Evolutionary conservation across 2,888 invertebrate genomes (phyloP).

Genomic region (Carterocephalus palaemon): DNA sequence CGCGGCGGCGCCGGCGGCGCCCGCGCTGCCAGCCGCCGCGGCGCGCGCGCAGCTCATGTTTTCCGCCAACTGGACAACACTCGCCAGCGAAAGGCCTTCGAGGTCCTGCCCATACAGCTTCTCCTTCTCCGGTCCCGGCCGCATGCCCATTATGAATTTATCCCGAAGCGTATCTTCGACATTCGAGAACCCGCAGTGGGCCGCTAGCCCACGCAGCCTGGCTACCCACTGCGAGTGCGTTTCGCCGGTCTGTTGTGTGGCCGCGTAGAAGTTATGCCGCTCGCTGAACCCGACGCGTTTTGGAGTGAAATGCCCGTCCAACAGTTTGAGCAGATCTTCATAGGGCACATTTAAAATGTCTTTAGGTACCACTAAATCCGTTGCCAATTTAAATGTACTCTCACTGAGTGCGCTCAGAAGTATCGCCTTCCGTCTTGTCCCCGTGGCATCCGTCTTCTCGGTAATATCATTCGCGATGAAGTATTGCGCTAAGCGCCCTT

Average conservation of each 20-base stretch:
- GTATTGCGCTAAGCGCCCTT: too few species aligned
- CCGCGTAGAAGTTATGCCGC: slow-evolving; percentile 1
- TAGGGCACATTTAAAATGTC: not conserved
- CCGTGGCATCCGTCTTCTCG: too few species aligned
- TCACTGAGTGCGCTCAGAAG: slow-evolving; percentile 30
- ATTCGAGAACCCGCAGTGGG: too few species aligned
- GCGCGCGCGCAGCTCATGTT: not conserved
- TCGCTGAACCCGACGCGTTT: not conserved
- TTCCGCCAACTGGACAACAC: not conserved
- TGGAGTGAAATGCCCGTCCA: not conserved
- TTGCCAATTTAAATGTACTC: not conserved
- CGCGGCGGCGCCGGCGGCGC: too few species aligned
- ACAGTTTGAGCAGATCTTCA: not conserved
- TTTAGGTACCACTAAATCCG: not conserved
- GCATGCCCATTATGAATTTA: slow-evolving; percentile 32
- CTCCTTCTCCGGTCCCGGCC: slow-evolving; percentile 23
- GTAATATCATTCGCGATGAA: too few species aligned
- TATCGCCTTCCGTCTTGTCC: slow-evolving; percentile 25
- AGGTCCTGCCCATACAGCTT: slow-evolving; percentile 7
- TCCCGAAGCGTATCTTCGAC: slow-evolving; percentile 32
- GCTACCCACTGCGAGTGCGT: slow-evolving; percentile 3
- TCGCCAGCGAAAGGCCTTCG: not conserved
- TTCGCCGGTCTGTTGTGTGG: too few species aligned
- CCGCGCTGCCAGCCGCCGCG: not conserved
- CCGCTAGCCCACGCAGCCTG: not conserved